Conservation (phyloP, 2,113 vertebrate species). For the Anoura caudifer region DNA sequence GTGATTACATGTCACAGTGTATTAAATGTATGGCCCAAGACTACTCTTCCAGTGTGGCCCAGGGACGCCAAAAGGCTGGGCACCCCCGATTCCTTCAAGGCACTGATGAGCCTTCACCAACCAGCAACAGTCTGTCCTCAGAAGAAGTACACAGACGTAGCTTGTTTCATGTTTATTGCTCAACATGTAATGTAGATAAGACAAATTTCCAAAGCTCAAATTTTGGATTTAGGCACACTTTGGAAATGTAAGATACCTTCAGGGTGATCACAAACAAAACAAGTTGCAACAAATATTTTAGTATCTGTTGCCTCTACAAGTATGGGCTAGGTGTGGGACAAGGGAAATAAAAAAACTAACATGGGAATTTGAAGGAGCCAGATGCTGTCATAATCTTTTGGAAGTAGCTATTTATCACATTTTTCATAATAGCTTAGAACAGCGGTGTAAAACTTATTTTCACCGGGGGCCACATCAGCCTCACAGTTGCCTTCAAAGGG, state of each 20-base stretch:
- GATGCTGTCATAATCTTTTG: slow-evolving; percentile 31
- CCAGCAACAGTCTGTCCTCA: not conserved
- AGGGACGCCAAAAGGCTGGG: too few relatives aligned
- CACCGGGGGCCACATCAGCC: too few relatives aligned
- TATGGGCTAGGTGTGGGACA: not conserved
- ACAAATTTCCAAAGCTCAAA: slow-evolving; percentile 22
- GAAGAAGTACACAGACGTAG: not conserved
- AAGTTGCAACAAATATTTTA: slow-evolving; percentile 2
- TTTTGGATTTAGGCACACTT: slow-evolving; percentile 33
- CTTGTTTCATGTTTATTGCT: slow-evolving; percentile 42
- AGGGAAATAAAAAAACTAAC: slow-evolving; percentile 52
- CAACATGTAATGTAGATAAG: not conserved
- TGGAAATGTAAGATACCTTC: slow-evolving; percentile 46
- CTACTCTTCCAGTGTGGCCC: too few relatives aligned
- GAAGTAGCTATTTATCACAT: slow-evolving; percentile 64
- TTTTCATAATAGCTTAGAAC: slow-evolving; percentile 60
- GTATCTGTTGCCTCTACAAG: slow-evolving; percentile 35
- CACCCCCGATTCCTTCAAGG: not conserved
- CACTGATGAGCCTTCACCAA: not conserved
- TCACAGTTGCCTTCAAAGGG: too few relatives aligned
- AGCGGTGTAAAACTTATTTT: too few relatives aligned
- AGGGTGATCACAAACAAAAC: slow-evolving; percentile 19
- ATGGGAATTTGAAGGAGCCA: not conserved
- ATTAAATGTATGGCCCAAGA: too few relatives aligned
- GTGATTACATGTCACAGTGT: too few relatives aligned